Base-by-base conservation (phyloP, 2,888 invertebrate species). In the Spilosoma lubricipeda region DNA sequence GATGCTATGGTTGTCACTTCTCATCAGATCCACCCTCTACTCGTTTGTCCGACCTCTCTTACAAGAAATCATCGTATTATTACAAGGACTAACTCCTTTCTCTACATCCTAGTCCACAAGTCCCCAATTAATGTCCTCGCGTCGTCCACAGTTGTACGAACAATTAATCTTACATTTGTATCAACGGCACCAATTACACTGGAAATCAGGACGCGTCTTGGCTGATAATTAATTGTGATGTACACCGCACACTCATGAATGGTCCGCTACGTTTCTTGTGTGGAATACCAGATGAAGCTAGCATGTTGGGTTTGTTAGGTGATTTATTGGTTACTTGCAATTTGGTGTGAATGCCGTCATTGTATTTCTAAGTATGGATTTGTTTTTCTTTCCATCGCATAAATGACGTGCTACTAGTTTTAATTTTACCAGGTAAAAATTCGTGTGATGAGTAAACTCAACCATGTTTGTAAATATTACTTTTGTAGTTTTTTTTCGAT, bases 201-300 rank as follows among this genome's bases (percentile, higher is more conserved):
- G 81, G 85, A 89, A 90, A 90, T 89, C 89, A 86, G 88, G 86
- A 86, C 83, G 88, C 86, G 86, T 86, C 80, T 81, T 74, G 80
- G 81, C 74, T 83, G 81, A 79, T 86, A 85, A 88, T 89, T 87
- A 89, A 91, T 92, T 93, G 90, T 90, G 89, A 92, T 92, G 90
- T 90, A 89, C 88, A 88, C 87, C 87, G 87, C 89, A 85, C 84
- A 80, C 85, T 88, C 89, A 85, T 89, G 88, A 89, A 89, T 88
- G 90, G 88, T 71, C 91, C 92, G 93, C 91, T 91, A 91, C 87
- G 78, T 80, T 77, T 70, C 72, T 75, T 77, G 82, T 77, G 72
- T 81, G 78, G 92, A 89, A 93, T 93, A 89, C 88, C 74, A 84
- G 88, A 92, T 88, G 76, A 79, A 75, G 80, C 72, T 52, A 74